Evolutionary conservation across 2,888 invertebrate genomes (phyloP).

Genomic region (Junonia oenone): DNA sequence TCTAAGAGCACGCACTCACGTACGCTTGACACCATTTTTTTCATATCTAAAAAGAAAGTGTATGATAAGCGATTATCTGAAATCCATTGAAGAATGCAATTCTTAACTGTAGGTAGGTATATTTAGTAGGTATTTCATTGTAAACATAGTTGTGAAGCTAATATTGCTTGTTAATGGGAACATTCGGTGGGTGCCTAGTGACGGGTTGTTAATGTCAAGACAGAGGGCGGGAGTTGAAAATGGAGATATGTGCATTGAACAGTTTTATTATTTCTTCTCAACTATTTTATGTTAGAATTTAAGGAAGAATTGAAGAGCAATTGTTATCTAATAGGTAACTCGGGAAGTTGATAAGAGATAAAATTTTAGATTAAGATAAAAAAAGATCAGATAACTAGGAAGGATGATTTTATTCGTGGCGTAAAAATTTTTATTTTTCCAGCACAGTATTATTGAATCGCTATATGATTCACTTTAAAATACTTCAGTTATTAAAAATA

Average conservation of each 20-base stretch:
- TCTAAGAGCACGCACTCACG: conserved; percentile 31
- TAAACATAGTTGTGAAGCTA: too few relatives aligned
- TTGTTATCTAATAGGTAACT: background rate
- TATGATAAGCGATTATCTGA: conserved; percentile 4
- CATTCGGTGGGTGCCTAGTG: too few relatives aligned
- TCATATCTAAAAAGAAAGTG: background rate
- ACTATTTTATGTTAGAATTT: background rate
- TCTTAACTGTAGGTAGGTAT: background rate
- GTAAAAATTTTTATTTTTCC: too few relatives aligned
- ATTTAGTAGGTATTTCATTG: background rate
- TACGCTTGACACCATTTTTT: conserved; percentile 9
- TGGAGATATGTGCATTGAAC: too few relatives aligned
- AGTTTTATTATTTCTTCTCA: too few relatives aligned
- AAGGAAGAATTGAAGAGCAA: background rate
- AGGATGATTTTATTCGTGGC: background rate
- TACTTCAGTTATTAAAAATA: too few relatives aligned
- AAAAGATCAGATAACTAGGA: background rate
- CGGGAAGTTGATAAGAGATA: background rate
- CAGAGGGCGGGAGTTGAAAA: too few relatives aligned
- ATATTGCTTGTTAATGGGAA: too few relatives aligned
- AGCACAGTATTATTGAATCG: too few relatives aligned
- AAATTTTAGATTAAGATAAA: background rate
- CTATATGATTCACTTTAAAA: too few relatives aligned
- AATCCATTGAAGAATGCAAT: background rate
- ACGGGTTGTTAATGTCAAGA: too few relatives aligned